Evolutionary conservation across 2,888 invertebrate species (phyloP).

Genomic region (Alitta virens): DNA sequence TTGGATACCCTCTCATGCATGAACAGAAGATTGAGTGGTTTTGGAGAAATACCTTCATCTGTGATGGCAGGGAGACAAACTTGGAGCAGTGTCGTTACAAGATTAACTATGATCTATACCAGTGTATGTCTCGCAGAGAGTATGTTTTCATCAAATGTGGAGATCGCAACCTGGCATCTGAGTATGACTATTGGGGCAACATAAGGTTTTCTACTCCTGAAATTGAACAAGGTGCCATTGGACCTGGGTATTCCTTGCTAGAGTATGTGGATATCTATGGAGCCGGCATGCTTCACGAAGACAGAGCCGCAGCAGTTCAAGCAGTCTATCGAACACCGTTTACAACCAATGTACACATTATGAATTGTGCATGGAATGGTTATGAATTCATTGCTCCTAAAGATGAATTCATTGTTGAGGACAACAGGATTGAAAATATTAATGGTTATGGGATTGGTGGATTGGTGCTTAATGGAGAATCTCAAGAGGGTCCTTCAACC

Average conservation of each 20-base stretch:
- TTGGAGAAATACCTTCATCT: constrained; percentile 52
- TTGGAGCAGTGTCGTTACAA: constrained; percentile 66
- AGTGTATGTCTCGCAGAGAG: constrained; percentile 74
- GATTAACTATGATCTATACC: constrained; percentile 73
- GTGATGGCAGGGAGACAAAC: constrained; percentile 55
- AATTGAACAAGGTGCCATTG: constrained; percentile 70
- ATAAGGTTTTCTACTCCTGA: constrained; percentile 86
- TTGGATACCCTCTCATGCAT: constrained; percentile 50
- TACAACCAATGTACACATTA: constrained; percentile 75
- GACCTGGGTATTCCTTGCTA: constrained; percentile 70
- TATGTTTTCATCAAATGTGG: constrained; percentile 95
- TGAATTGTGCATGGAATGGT: constrained; percentile 83
- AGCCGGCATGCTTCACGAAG: constrained; percentile 92
- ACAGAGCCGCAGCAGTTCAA: constrained; percentile 86
- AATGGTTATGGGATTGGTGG: constrained; percentile 88
- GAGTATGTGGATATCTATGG: constrained; percentile 76
- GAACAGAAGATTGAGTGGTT: constrained; percentile 46
- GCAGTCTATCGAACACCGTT: constrained; percentile 86
- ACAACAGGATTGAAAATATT: constrained; percentile 64
- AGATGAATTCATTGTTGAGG: constrained; percentile 64
- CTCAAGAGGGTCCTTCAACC: constrained; percentile 72
- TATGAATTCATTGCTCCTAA: constrained; percentile 87
- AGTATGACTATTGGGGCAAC: constrained; percentile 78
- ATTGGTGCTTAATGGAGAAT: constrained; percentile 81
- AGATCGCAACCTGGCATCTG: constrained; percentile 40